Evolutionary conservation across 2,113 vertebrate genomes (phyloP), one percentile per base, ranked within the genome.

Genomic region (Gasterosteus nipponicus): DNA sequence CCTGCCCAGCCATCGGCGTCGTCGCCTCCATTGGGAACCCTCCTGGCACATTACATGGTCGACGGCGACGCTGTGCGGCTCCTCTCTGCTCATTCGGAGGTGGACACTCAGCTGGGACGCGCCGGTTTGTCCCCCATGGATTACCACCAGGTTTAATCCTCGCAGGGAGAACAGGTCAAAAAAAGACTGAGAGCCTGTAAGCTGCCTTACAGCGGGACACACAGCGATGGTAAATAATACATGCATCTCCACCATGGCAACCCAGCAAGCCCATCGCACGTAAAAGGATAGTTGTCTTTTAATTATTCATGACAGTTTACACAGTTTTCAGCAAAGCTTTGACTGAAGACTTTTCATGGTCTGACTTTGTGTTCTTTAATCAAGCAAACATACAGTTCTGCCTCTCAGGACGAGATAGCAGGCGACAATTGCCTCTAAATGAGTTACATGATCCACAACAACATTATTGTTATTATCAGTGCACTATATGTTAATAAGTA

Each of bases 231-330:
- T 99, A 89, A 98, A 98, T 98, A 96, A 99, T 98, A 87, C 70
- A 99, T 96, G 94, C 6, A 58, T 51, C 66, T 91, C 94, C 92
- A 83, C 96, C 96, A 97, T 97, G 95, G 96, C 96, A 97, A 98
- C 97, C 90, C 77, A 94, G 84, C 83, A 89, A 82, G 84, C 83
- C 83, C 67, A 86, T 80, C 89, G 88, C 82, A 86, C 85, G 89
- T 96, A 98, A 98, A 96, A 91, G 92, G 96, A 99, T 96, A 94
- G 64, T 72, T 11, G 84, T 72, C 73, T 44, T 49, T 95, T 92
- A 96, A 96, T 96, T 96, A 98, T 97, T 89, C 92, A 94, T 87
- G 49, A 78, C 83, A 87, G 39, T 92, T 93, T 90, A 92, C 87
- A 88, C 66, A 85, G 89, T 93, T 93, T 92, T 91, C 73, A 79